These are phyloP conservation scores for Corythoichthys haematopterus DNA, from an alignment of 2,113 vertebrate genomes.

Conservation along the genomic window DNA sequence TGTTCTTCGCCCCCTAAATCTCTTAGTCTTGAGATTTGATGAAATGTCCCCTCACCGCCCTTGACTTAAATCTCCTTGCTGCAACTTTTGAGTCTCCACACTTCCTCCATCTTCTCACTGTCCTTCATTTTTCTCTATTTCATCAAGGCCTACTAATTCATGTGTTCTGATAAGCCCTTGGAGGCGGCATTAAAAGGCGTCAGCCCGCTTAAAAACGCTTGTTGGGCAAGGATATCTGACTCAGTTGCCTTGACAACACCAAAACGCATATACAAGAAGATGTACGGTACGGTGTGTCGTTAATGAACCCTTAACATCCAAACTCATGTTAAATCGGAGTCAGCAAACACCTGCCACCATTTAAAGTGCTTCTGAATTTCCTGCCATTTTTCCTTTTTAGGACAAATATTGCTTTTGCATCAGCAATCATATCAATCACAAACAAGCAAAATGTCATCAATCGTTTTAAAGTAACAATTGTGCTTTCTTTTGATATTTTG, in stretches of 20 bases:
- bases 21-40: too few relatives aligned
- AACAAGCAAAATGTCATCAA: not conserved
- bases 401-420: too few relatives aligned
- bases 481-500: not conserved
- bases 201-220: slow-evolving; percentile 5
- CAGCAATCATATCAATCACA: not conserved
- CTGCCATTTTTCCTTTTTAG: too few relatives aligned
- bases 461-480: not conserved
- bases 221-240: slow-evolving; percentile 7
- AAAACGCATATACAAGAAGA: slow-evolving; percentile 10
- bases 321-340: too few relatives aligned
- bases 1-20: too few relatives aligned
- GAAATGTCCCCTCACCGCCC: not conserved
- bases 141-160: slow-evolving; percentile 1
- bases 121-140: slow-evolving; percentile 4
- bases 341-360: too few relatives aligned
- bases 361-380: too few relatives aligned
- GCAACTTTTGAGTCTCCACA: slow-evolving; percentile 3
- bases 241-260: slow-evolving; percentile 27
- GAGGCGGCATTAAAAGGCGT: slow-evolving; percentile 15
- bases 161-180: not conserved
- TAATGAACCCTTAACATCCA: too few relatives aligned
- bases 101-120: not conserved
- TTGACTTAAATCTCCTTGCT: slow-evolving; percentile 8
- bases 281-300: not conserved